Conservation (phyloP, 2,888 invertebrate species). For the Trichogramma dendrolimi region DNA sequence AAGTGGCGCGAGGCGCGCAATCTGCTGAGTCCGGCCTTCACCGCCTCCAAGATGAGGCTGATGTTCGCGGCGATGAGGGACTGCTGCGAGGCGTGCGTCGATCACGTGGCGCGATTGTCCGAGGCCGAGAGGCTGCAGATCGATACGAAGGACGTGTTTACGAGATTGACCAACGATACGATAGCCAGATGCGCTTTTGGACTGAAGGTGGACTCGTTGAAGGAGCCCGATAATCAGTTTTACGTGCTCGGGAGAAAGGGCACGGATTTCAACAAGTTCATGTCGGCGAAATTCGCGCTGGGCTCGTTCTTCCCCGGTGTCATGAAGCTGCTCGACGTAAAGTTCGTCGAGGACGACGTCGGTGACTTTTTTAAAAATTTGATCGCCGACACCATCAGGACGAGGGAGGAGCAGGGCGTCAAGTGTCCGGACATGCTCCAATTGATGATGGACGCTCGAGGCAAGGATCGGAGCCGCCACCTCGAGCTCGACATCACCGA, state of each 20-base stretch:
- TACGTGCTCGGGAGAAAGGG: conserved; percentile 31
- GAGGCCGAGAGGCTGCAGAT: conserved; percentile 24
- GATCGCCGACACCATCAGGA: no score
- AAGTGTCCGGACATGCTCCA: no score
- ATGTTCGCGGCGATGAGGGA: conserved; percentile 54
- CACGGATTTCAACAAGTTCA: conserved; percentile 17
- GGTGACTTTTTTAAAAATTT: no score
- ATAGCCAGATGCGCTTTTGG: conserved; percentile 40
- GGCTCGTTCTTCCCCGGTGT: no score
- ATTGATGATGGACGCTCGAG: no score
- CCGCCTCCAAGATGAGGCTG: conserved; percentile 56
- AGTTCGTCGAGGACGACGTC: no score
- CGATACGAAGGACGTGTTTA: conserved; percentile 38
- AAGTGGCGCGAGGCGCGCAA: conserved; percentile 55
- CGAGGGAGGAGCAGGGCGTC: no score
- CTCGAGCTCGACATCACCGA: conserved; percentile 38
- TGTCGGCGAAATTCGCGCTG: no score
- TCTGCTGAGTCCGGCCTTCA: conserved; percentile 57
- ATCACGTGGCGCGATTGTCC: conserved; percentile 27
- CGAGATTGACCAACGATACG: conserved; percentile 34
- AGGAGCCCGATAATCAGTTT: conserved; percentile 37
- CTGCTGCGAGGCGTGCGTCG: conserved; percentile 38
- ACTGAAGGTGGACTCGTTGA: conserved; percentile 33
- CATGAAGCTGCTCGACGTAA: no score
- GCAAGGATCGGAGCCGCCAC: conserved; percentile 37